A percentile compares a stretch with the other conserved stretches of the same genome.
Evolutionary conservation across 2,113 vertebrate species (phyloP).

Genomic region (Marcusenius ussheri): DNA sequence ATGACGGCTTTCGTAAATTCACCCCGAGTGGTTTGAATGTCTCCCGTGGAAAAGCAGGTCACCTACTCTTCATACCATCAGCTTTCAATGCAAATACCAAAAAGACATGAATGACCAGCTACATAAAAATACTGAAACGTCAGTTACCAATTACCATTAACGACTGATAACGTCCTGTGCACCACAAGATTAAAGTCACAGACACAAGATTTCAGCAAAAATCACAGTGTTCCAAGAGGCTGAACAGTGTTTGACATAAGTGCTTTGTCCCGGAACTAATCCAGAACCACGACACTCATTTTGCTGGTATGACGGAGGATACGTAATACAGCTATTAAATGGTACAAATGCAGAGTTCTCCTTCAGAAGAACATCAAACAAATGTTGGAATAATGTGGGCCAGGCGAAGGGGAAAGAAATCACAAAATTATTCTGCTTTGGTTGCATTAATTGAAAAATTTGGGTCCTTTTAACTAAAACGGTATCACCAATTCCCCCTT

Average conservation of each 20-base stretch:
- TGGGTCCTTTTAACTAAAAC: neutral
- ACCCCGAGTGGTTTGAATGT: neutral
- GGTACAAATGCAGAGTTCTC: neutral
- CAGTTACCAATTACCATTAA: neutral
- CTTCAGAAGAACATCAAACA: neutral
- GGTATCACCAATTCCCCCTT: neutral
- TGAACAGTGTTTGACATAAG: neutral
- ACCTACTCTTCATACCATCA: neutral
- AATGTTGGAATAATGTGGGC: neutral
- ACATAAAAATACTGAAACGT: neutral
- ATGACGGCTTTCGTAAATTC: neutral
- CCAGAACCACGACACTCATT: neutral
- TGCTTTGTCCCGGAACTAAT: neutral
- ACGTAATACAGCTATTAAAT: neutral
- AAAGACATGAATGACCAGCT: neutral
- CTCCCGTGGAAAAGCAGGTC: neutral
- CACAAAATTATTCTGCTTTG: neutral
- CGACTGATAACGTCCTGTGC: neutral
- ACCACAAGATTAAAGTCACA: neutral
- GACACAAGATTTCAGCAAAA: conserved; percentile 1
- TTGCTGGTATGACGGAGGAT: neutral
- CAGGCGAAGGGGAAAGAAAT: neutral
- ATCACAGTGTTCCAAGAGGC: neutral
- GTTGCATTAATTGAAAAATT: neutral
- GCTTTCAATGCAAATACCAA: neutral